phyloP scores from a whole-genome alignment of 2,888 invertebrate genomes.

The Galeopsomyia nigrocyanea region DNA sequence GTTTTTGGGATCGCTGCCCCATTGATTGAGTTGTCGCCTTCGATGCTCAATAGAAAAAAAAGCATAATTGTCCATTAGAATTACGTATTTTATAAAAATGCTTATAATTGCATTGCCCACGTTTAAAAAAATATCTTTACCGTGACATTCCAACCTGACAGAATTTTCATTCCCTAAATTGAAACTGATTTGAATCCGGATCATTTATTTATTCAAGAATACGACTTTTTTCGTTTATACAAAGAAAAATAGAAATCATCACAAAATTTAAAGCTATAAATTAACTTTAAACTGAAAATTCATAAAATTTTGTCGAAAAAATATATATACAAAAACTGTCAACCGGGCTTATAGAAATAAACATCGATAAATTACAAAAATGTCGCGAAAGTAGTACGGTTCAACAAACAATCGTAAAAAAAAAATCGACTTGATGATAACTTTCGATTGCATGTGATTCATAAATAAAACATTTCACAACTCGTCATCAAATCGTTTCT shows the following conservation, averaged over 20 bases:
- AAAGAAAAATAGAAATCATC: no score
- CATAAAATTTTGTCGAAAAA: no score
- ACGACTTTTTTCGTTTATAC: background rate
- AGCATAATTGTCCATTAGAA: no score
- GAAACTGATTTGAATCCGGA: no score
- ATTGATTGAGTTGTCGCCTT: no score
- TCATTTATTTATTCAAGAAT: background rate
- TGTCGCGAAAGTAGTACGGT: background rate
- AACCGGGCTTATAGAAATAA: no score
- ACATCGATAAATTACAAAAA: background rate
- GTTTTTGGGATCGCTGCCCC: background rate
- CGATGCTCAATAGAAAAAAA: no score
- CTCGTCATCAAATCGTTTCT: no score
- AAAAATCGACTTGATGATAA: conserved; percentile 18
- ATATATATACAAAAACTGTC: no score
- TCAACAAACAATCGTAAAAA: conserved; percentile 17
- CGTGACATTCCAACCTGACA: conserved; percentile 6
- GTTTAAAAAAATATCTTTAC: conserved; percentile 12
- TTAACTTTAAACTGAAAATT: background rate
- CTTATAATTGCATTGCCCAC: conserved; percentile 26
- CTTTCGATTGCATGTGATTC: background rate
- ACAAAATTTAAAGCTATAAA: no score
- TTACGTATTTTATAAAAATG: conserved; percentile 1
- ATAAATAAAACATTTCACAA: no score
- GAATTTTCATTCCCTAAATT: background rate